Base-by-base conservation (phyloP, 1,140 invertebrate species). In the Lasioglossum baleicum region DNA sequence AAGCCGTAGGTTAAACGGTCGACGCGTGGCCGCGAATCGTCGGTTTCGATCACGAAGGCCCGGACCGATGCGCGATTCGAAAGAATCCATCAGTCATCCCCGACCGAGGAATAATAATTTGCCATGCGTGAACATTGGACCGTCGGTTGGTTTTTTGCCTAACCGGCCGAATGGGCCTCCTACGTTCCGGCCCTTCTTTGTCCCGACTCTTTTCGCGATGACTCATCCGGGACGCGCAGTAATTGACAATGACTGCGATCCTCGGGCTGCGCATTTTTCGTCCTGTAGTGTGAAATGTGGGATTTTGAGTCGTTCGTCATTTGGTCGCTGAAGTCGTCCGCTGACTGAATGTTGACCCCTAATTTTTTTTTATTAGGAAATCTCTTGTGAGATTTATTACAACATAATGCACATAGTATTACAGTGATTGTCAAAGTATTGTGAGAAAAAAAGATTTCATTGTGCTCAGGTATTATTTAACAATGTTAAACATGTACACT, bases 41-140 rank as follows among this genome's bases (percentile, higher is more conserved):
- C 64, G 60, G 70, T 64, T 65, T 80, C 77, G 81, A 83, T 83
- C 81, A 83, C 81, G 81, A 83, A 83, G 71, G 42, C 68, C 71
- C 70, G 44, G 72, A 2, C 26, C 78, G 3, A 4, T 13, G 7
- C 67, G 63, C 44, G 76, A 80, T 73, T 68, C 76, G 64, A 73
- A 26, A 63, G 69, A 48, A 51, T 75, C 51, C 77, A 44, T 78
- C 75, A 53, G 68, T 79, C 79, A 48, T 73, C 22, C 40, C 67
- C 22, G 48, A 4, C 56, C 11, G 48, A 70, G 69, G 75, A 82
- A 83, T 82, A 70, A 11, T 82, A 78, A 83, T 82, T 83, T 77
- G 82, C 61, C 58, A 75, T 66, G 68, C 73, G 64, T 56, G 64
- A 82, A 63, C 60, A 51, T 70, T 70, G 69, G 40, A 8, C 40